These are phyloP conservation scores for Lateolabrax maculatus DNA, from an alignment of 2,797 vertebrate genomes.

Conservation along the genomic window DNA sequence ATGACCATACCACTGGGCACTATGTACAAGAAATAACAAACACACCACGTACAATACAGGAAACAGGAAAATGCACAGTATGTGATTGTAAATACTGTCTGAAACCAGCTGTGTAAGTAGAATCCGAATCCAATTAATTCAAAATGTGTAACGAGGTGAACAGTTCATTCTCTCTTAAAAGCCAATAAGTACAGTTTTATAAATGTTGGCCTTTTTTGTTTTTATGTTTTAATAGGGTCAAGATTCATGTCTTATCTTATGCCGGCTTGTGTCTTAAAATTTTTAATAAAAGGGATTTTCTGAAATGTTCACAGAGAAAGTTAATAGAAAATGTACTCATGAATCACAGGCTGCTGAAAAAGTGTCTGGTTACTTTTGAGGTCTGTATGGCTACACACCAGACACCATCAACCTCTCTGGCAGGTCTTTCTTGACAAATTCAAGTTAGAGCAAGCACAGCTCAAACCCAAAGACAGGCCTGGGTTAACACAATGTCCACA, in stretches of 20 bases:
- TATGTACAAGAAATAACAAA: background rate
- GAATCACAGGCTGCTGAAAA: background rate
- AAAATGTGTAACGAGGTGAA: background rate
- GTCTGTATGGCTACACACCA: background rate
- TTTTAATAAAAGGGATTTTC: background rate
- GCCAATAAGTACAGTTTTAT: background rate
- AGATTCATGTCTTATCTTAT: background rate
- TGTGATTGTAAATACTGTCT: background rate
- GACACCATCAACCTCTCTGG: background rate
- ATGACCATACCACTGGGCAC: background rate
- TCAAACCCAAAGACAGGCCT: background rate
- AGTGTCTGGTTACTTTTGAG: background rate
- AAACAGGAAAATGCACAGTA: background rate
- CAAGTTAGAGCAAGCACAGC: background rate
- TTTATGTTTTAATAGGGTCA: background rate
- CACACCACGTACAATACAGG: background rate
- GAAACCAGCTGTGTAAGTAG: background rate
- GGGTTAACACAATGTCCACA: background rate
- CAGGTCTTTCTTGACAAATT: background rate
- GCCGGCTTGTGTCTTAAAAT: background rate
- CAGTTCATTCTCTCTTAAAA: background rate
- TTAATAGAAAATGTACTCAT: background rate
- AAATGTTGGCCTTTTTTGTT: background rate
- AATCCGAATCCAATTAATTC: background rate
- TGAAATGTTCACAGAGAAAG: constrained; percentile 3